Evolutionary conservation across 2,113 vertebrate genomes (phyloP).

Genomic region (Scophthalmus maximus): DNA sequence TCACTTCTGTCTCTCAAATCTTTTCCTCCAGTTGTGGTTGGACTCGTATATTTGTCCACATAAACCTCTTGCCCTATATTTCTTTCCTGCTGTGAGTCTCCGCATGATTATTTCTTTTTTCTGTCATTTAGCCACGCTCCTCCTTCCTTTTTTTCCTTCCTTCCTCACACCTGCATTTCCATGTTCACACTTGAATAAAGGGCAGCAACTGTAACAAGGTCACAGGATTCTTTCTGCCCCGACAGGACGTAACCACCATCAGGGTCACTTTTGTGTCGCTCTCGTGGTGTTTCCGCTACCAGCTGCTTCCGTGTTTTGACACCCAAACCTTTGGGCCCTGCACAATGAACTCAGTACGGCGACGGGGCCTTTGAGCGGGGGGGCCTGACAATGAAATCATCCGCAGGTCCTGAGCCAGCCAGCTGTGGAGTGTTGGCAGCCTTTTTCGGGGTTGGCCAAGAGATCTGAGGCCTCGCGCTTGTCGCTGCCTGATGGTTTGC

Average conservation of each 20-base stretch:
- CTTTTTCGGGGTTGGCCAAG: slow-evolving; percentile 47
- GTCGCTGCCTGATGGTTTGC: slow-evolving; percentile 55
- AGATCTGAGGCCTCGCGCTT: slow-evolving; percentile 55
- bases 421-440: slow-evolving; percentile 74
- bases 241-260: slow-evolving; percentile 63
- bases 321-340: slow-evolving; percentile 38
- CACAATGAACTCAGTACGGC: slow-evolving; percentile 64
- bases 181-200: slow-evolving; percentile 58
- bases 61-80: slow-evolving; percentile 49
- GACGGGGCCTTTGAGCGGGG: slow-evolving; percentile 31
- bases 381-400: slow-evolving; percentile 52
- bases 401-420: slow-evolving; percentile 49
- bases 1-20: background rate
- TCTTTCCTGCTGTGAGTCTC: slow-evolving; percentile 34
- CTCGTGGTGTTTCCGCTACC: slow-evolving; percentile 66
- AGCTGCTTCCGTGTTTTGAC: slow-evolving; percentile 79
- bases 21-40: slow-evolving; percentile 1
- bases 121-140: slow-evolving; percentile 17
- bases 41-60: background rate
- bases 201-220: slow-evolving; percentile 49
- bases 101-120: slow-evolving; percentile 26
- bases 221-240: slow-evolving; percentile 57
- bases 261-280: slow-evolving; percentile 63
- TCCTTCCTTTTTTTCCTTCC: slow-evolving; percentile 27
- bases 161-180: slow-evolving; percentile 60